phyloP scores from a whole-genome alignment of 2,113 vertebrate species.

The Lagenorhynchus albirostris region DNA sequence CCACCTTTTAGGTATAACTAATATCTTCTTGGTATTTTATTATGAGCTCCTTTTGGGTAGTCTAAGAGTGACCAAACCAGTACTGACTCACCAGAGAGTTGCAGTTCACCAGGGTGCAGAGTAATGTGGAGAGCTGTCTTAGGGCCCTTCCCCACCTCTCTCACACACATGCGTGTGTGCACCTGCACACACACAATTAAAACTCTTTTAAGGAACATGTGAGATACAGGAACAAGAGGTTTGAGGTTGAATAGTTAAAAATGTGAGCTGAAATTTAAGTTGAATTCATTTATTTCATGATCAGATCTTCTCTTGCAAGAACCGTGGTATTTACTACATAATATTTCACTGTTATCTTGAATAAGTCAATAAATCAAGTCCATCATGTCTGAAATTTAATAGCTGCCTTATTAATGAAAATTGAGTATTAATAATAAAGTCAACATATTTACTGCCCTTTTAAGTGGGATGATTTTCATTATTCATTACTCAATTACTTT shows the following conservation, averaged over 20 bases:
- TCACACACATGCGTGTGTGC: not conserved
- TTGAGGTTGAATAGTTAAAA: not conserved
- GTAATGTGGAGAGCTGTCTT: not conserved
- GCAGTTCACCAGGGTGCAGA: not conserved
- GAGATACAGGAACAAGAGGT: not conserved
- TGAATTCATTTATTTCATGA: constrained; percentile 20
- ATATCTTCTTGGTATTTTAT: not conserved
- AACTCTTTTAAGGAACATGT: not conserved
- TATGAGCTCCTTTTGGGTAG: not conserved
- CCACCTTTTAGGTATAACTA: not conserved
- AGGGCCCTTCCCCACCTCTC: not conserved
- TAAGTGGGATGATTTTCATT: constrained; percentile 54
- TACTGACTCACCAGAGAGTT: not conserved
- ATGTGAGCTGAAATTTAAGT: constrained; percentile 47
- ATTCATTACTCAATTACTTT: constrained; percentile 68
- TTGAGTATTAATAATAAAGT: constrained; percentile 72
- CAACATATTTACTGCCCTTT: constrained; percentile 63
- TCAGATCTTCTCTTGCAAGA: constrained; percentile 34
- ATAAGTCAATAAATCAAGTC: constrained; percentile 59
- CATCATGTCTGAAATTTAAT: constrained; percentile 55
- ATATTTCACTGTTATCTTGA: constrained; percentile 40
- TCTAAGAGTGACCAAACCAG: not conserved
- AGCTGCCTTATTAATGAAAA: constrained; percentile 64
- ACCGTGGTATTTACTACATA: constrained; percentile 26
- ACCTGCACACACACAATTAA: not conserved